Evolutionary conservation across 2,888 invertebrate genomes (phyloP), one percentile per base, ranked within the genome.

Genomic region (Erebia aethiops): DNA sequence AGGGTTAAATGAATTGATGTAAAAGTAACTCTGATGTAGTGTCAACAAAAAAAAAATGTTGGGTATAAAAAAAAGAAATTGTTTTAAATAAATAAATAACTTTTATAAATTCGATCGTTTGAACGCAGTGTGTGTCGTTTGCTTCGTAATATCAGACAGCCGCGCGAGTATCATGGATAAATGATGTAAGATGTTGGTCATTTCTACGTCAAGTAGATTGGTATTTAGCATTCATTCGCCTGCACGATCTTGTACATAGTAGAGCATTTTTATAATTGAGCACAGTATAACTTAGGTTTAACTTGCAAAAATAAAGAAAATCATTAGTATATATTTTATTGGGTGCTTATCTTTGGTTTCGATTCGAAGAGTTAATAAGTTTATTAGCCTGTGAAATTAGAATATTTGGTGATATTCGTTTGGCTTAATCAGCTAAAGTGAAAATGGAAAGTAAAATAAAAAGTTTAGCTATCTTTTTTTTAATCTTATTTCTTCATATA

Each of bases 401-500:
- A 41, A n/a, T 60, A 60, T 10, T 18, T 18, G 9, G 3, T 54
- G 54, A 58, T 60, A 41, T 60, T 41, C 1, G 35, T 35, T 58
- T 35, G 57, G 46, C n/a, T 49, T 18, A 3, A 46, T 63, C 46
- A n/a, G n/a, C n/a, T n/a, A 51, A 66, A 57, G 56, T 61, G 51
- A 51, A 62, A 9, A 60, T 67, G 57, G 57, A 67, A 35, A 51
- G 58, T 51, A 58, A 49, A 16, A 41, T 56, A 26, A 41, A 35
- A 49, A 16, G 8, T 35, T 67, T 57, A 35, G 49, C 35, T 58
- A 58, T 58, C 49, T 16, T 26, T 13, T 9, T 58, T 13, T 18
- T 58, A 18, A 16, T 75, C 61, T 75, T 77, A 26, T 69, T 69
- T 16, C 70, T 72, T 35, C 67, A 74, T 62, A 57, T 73, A 63